Evolutionary conservation across 2,797 vertebrate species (phyloP).

Genomic region (Tarsius wallacei): DNA sequence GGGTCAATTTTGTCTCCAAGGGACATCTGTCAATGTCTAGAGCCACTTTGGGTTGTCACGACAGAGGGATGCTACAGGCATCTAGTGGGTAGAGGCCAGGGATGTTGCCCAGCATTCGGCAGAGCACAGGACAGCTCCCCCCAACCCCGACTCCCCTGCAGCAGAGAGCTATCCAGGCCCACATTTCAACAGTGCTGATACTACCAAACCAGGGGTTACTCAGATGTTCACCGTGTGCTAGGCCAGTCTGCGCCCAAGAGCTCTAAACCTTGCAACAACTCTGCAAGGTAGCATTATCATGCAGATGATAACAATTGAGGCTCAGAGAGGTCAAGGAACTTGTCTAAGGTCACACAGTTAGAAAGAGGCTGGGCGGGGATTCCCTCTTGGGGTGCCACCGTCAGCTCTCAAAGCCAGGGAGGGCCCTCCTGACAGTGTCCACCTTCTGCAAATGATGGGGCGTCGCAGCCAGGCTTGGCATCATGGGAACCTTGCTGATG

Average conservation of each 20-base stretch:
- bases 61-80: not conserved
- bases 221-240: accelerated
- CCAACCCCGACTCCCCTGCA: too few relatives aligned
- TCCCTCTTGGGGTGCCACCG: not conserved
- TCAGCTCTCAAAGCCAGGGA: not conserved
- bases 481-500: not conserved
- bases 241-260: not conserved
- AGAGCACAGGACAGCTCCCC: accelerated
- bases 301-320: not conserved
- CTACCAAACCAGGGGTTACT: accelerated
- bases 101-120: accelerated
- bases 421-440: not conserved
- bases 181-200: not conserved
- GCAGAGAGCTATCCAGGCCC: not conserved
- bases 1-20: not conserved
- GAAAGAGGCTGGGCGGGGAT: not conserved
- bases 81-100: not conserved
- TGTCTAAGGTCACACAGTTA: not conserved
- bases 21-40: not conserved
- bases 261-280: not conserved
- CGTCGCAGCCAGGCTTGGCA: too few relatives aligned
- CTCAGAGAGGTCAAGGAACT: not conserved
- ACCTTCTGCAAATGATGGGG: not conserved
- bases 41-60: not conserved
- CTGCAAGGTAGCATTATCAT: not conserved